Base-by-base conservation (phyloP, 2,888 invertebrate species). In the Mythimna ferrago region DNA sequence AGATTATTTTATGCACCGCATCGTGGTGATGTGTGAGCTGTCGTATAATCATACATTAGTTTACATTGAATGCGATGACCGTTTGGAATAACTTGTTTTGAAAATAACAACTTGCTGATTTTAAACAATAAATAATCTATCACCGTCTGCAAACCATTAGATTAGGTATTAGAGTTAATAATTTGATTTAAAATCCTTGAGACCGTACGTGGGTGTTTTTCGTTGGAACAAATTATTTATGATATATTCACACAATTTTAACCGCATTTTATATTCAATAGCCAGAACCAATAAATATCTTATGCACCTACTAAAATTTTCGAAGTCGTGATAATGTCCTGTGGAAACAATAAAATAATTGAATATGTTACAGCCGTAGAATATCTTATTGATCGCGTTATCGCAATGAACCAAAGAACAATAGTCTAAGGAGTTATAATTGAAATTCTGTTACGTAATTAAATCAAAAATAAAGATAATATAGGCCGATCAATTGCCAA, bases 1-100 rank as follows among this genome's bases (percentile, higher is more conserved):
- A 65, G 80, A 80, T 89, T 89, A 90, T 82, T 89, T 90, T 82
- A 87, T 86, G 80, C 86, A 84, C 85, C 82, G 74, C 85, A 84
- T 86, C 77, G 62, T 85, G 78, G 76, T 72, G 74, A 77, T 75
- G 26, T 83, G 72, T 74, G 77, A 75, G 78, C 91, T 89, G 85
- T 83, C 62, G 66, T 66, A 76, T 54, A 60, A 73, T 75, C 68
- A 64, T 6, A 26, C 57, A 66, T 72, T 76, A 81, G 82, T 70
- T 67, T 32, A 53, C 75, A 82, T 78, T 76, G 74, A 83, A 83
- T 82, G 78, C 84, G 83, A 89, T 87, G 84, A 89, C 85, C 85
- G 81, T 86, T 86, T 63, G 26, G 14, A 67, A 54, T 44, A 74
- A 61, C 41, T 35, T 32, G 48, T 64, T 79, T 38, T 51, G 0